A percentile compares a stretch with the other conserved stretches of the same genome.
Evolutionary conservation across 2,888 invertebrate species (phyloP).

Genomic region (Caenorhabditis sp.): DNA sequence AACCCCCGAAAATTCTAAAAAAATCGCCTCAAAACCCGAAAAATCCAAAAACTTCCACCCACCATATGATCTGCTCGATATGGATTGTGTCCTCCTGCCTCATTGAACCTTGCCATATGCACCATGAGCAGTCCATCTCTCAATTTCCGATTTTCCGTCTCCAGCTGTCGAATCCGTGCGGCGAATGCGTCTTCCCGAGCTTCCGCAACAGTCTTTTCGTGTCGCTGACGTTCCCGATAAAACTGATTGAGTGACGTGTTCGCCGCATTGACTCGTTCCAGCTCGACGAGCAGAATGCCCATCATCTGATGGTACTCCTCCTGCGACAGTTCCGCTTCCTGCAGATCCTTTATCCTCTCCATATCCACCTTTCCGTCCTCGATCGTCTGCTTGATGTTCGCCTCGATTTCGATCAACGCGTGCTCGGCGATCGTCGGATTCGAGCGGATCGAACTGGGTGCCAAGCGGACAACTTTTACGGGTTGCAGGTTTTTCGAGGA

Average conservation of each 20-base stretch:
- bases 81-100: conserved; percentile 35
- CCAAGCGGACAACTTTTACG: conserved; percentile 56
- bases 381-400: conserved; percentile 45
- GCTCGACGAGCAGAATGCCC: conserved; percentile 38
- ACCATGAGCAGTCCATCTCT: conserved; percentile 42
- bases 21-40: not conserved
- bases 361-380: conserved; percentile 50
- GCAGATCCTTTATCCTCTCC: conserved; percentile 43
- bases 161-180: conserved; percentile 61
- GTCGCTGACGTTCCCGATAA: conserved; percentile 52
- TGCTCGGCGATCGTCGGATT: conserved; percentile 45
- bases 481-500: conserved; percentile 17
- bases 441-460: conserved; percentile 3
- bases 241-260: conserved; percentile 43
- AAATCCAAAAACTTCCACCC: not conserved
- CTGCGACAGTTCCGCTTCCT: conserved; percentile 46
- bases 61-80: conserved; percentile 56
- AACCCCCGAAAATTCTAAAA: not conserved
- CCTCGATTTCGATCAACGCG: conserved; percentile 47
- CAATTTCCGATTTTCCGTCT: conserved; percentile 59
- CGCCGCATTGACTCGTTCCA: conserved; percentile 49
- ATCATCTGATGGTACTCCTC: conserved; percentile 54
- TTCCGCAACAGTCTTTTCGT: conserved; percentile 51
- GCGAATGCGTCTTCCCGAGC: conserved; percentile 32
- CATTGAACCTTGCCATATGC: conserved; percentile 29